Conservation (phyloP, 2,113 vertebrate genomes). For the Calidris pygmaea region DNA sequence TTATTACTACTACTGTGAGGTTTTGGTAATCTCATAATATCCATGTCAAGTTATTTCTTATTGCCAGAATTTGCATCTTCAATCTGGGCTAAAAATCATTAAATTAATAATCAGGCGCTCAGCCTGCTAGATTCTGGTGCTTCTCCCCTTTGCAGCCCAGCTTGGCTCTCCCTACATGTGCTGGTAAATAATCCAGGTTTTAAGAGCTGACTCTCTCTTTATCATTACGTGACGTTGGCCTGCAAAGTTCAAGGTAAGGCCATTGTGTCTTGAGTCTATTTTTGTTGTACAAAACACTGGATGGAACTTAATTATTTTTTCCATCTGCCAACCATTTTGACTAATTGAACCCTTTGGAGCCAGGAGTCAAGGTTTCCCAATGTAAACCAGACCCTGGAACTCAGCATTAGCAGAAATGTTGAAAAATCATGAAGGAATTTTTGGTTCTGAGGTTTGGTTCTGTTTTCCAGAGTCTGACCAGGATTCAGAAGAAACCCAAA, state of each 20-base stretch:
- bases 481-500: conserved; percentile 40
- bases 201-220: conserved; percentile 37
- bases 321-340: conserved; percentile 70
- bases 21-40: conserved; percentile 33
- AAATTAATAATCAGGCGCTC: fast-evolving
- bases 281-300: conserved; percentile 57
- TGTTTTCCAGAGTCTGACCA: conserved; percentile 48
- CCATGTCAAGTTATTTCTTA: not conserved
- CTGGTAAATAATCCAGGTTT: conserved; percentile 37
- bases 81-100: not conserved
- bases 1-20: not conserved
- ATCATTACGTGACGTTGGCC: conserved; percentile 47
- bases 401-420: conserved; percentile 8
- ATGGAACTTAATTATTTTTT: conserved; percentile 64
- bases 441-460: conserved; percentile 69
- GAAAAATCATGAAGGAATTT: conserved; percentile 57
- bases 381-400: conserved; percentile 50
- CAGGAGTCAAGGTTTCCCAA: conserved; percentile 66
- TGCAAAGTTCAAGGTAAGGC: conserved; percentile 66
- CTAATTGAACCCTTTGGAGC: conserved; percentile 68
- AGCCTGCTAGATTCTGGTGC: not conserved
- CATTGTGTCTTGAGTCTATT: conserved; percentile 61
- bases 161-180: not conserved
- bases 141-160: not conserved
- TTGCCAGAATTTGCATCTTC: not conserved